Base-by-base conservation (phyloP, 2,888 invertebrate genomes). In the Sericinus montela region DNA sequence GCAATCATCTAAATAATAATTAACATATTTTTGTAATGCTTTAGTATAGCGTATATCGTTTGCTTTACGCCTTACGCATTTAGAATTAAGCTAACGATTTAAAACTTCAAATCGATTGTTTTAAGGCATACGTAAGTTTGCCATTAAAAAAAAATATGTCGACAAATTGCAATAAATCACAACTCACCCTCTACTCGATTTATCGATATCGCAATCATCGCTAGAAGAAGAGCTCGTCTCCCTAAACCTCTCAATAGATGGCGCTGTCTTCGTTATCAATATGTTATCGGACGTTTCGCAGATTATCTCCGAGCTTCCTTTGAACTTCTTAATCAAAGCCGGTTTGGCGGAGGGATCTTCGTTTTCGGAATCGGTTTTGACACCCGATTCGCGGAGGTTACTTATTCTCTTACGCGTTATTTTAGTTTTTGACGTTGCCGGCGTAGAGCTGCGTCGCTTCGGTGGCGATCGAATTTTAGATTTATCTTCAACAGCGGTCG, bases 191-290 rank as follows among this genome's bases (percentile, higher is more conserved):
- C 36, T 45, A 0, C 11, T 10, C 8, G 30, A 7, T 10, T 39
- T 28, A 11, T 14, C 45, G 4, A n/a, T 9, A 16, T 38, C 38
- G 15, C 35, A 61, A 8, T 75, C 79, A 30, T 80, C 80, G 1
- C 72, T 74, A 0, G 84, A 74, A 0, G 83, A 69, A 4, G 72
- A 74, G n/a, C 67, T 76, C 48, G 75, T 77, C 15, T 61, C 68
- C 51, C 75, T 51, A 3, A 82, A 76, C 1, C 65, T 57, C 54
- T 84, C 86, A 1, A 71, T 54, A 67, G 86, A 87, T 51, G 88
- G 87, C 67, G 86, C 81, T 54, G 87, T 87, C 46, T 81, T 83
- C 0, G 78, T 80, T 28, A 87, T 84, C 8, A 82, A 57, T 4
- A 86, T 68, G 66, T 76, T 81, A 3, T 82, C 79, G 0, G 80